Evolutionary conservation across 2,113 vertebrate species (phyloP).

Genomic region (Sinocyclocheilus anophthalmus): DNA sequence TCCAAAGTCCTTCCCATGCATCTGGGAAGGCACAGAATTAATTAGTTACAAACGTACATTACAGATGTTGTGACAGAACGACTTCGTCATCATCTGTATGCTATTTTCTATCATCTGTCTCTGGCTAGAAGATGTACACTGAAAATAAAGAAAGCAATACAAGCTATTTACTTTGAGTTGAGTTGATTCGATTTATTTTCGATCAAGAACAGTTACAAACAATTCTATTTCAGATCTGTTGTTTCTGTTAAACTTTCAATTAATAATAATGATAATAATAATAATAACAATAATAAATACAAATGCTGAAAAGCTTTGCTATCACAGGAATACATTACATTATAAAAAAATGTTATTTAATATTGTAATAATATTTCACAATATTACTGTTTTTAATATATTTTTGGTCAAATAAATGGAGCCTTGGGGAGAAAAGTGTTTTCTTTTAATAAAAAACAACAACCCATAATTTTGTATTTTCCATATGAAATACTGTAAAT

Average conservation of each 20-base stretch:
- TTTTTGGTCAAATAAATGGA: background rate
- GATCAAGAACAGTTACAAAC: too few species aligned
- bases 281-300: too few species aligned
- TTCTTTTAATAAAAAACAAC: background rate
- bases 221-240: too few species aligned
- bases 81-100: background rate
- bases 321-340: too few species aligned
- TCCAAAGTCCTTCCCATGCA: background rate
- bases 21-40: background rate
- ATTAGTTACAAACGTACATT: background rate
- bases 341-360: background rate
- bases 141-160: background rate
- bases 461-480: background rate
- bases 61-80: slow-evolving; percentile 2
- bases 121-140: background rate
- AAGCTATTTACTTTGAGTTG: background rate
- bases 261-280: too few species aligned
- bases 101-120: background rate
- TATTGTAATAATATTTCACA: background rate
- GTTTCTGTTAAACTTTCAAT: too few species aligned
- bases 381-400: background rate
- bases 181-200: background rate
- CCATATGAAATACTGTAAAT: background rate
- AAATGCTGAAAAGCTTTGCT: background rate
- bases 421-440: background rate